Evolutionary conservation across 2,888 invertebrate genomes (phyloP).

Genomic region (Strigamia crassipes): DNA sequence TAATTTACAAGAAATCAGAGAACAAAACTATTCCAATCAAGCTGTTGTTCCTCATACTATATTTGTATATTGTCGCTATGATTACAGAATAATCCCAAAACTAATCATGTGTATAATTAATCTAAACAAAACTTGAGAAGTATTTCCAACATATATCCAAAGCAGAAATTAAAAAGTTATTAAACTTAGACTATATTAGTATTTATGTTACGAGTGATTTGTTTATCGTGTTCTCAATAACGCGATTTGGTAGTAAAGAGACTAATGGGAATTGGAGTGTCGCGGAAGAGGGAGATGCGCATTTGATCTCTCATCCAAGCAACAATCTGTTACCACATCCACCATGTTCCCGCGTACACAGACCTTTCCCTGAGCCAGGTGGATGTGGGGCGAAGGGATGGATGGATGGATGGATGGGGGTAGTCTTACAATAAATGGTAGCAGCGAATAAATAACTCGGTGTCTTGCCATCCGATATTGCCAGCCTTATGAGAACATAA

Average conservation of each 20-base stretch:
- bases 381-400: conserved; percentile 30
- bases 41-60: no score
- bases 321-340: conserved; percentile 47
- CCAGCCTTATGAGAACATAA: conserved; percentile 47
- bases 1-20: no score
- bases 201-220: not conserved
- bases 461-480: conserved; percentile 47
- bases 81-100: no score
- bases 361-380: conserved; percentile 46
- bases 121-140: no score
- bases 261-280: conserved; percentile 44
- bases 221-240: conserved; percentile 23
- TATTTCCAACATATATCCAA: no score
- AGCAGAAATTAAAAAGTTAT: not conserved
- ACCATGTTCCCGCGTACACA: conserved; percentile 23
- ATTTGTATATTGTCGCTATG: no score
- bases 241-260: conserved; percentile 1
- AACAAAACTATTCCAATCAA: no score
- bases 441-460: conserved; percentile 46
- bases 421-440: conserved; percentile 45
- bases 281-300: conserved; percentile 26
- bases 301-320: conserved; percentile 42
- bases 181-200: not conserved
- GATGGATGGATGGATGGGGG: conserved; percentile 13
- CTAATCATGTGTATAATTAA: no score